Evolutionary conservation across 2,888 invertebrate species (phyloP).

Genomic region (Hylaea fasciaria): DNA sequence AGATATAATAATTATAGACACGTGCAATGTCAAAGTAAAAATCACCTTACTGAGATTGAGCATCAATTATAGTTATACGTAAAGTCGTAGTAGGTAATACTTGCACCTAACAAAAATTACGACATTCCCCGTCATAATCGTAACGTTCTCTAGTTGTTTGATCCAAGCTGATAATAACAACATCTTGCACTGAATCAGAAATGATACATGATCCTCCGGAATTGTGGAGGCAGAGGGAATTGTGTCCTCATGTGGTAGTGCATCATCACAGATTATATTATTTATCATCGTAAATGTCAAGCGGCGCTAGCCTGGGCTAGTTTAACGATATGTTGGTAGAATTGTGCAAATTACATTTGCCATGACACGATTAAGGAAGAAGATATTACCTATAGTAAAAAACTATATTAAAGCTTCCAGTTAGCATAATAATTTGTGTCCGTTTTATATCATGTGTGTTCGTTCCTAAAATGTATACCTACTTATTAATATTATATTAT

Average conservation of each 20-base stretch:
- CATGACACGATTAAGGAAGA: not conserved
- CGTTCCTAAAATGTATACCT: too few species aligned
- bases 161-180: slow-evolving; percentile 1
- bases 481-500: too few species aligned
- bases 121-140: not conserved
- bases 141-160: not conserved
- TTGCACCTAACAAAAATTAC: not conserved
- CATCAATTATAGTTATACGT: too few species aligned
- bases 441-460: too few species aligned
- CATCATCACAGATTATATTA: slow-evolving; percentile 45
- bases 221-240: slow-evolving; percentile 48
- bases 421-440: too few species aligned
- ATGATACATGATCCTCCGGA: slow-evolving; percentile 40
- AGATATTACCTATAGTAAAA: too few species aligned
- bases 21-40: too few species aligned
- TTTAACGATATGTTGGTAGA: not conserved
- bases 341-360: not conserved
- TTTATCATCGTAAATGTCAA: slow-evolving; percentile 57
- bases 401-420: too few species aligned
- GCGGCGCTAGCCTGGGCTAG: slow-evolving; percentile 36
- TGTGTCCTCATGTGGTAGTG: slow-evolving; percentile 38
- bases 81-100: too few species aligned
- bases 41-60: too few species aligned
- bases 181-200: slow-evolving; percentile 28
- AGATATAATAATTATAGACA: too few species aligned